A percentile compares a stretch with the other conserved stretches of the same genome.
Conservation (phyloP, 2,888 invertebrate species). For the Aphidoletes aphidimyza region DNA sequence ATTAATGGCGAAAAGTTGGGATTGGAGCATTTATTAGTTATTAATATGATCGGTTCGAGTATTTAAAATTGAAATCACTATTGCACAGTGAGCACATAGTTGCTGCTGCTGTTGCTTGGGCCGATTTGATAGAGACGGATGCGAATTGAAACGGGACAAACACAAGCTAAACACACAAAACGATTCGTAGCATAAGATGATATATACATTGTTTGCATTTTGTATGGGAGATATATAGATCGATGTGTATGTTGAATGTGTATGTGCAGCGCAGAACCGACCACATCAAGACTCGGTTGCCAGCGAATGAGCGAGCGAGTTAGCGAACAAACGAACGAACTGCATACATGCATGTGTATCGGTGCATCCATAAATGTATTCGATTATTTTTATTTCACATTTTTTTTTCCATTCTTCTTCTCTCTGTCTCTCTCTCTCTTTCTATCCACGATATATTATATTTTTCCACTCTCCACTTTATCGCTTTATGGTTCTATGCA, state of each 20-base stretch:
- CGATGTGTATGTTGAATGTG: neutral
- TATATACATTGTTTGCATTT: slow-evolving; percentile 7
- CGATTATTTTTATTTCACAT: slow-evolving; percentile 5
- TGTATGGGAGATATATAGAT: slow-evolving; percentile 19
- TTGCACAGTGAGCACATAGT: neutral
- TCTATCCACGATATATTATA: too few relatives aligned
- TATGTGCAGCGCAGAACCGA: neutral
- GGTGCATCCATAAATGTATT: slow-evolving; percentile 22
- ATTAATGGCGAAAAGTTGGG: slow-evolving; percentile 24
- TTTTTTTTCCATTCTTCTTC: neutral
- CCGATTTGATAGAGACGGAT: too few relatives aligned
- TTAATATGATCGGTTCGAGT: slow-evolving; percentile 23
- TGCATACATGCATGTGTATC: slow-evolving; percentile 23
- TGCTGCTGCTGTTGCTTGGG: too few relatives aligned
- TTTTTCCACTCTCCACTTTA: slow-evolving; percentile 26
- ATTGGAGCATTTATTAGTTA: slow-evolving; percentile 28
- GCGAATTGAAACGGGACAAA: too few relatives aligned
- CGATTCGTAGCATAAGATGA: slow-evolving; percentile 26
- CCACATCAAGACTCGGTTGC: too few relatives aligned
- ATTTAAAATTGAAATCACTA: slow-evolving; percentile 13
- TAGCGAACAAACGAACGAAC: too few relatives aligned
- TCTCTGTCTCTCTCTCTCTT: too few relatives aligned
- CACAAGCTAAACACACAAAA: neutral
- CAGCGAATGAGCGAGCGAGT: neutral
- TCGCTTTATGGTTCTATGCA: neutral